These are phyloP conservation scores for Agonopterix subpropinquella DNA, from an alignment of 2,888 invertebrate species.

Conservation along the genomic window DNA sequence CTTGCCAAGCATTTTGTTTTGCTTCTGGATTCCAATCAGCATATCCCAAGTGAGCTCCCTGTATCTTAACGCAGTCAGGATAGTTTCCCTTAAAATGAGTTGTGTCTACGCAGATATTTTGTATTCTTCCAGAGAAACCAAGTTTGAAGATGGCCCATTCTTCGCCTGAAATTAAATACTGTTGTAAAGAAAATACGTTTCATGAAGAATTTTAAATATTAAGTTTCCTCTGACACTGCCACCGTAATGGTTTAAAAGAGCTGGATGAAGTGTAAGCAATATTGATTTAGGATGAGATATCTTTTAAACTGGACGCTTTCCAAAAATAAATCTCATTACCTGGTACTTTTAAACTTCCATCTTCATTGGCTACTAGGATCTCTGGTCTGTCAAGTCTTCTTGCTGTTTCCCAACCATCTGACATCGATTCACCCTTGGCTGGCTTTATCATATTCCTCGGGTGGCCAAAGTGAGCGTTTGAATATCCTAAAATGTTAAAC, in stretches of 20 bases:
- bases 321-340: conserved; percentile 32
- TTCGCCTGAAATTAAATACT: conserved; percentile 42
- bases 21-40: conserved; percentile 38
- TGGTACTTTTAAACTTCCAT: conserved; percentile 73
- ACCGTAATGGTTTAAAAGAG: too few relatives aligned
- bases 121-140: conserved; percentile 67
- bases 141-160: conserved; percentile 79
- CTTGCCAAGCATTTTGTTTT: conserved; percentile 49
- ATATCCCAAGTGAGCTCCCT: conserved; percentile 55
- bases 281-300: background rate
- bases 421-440: conserved; percentile 69
- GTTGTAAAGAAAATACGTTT: too few relatives aligned
- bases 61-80: conserved; percentile 76
- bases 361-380: conserved; percentile 66
- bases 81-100: conserved; percentile 80
- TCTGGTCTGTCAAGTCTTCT: conserved; percentile 76
- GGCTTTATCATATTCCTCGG: conserved; percentile 77
- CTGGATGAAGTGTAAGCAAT: too few relatives aligned
- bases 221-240: too few relatives aligned
- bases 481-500: conserved; percentile 48
- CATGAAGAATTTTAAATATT: too few relatives aligned
- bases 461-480: conserved; percentile 80
- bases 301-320: background rate
- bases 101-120: conserved; percentile 75
- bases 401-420: conserved; percentile 81